A percentile compares a stretch with the other conserved stretches of the same genome.
These are phyloP conservation scores for Schizaphis graminum DNA, from an alignment of 2,888 invertebrate species.

Conservation along the genomic window DNA sequence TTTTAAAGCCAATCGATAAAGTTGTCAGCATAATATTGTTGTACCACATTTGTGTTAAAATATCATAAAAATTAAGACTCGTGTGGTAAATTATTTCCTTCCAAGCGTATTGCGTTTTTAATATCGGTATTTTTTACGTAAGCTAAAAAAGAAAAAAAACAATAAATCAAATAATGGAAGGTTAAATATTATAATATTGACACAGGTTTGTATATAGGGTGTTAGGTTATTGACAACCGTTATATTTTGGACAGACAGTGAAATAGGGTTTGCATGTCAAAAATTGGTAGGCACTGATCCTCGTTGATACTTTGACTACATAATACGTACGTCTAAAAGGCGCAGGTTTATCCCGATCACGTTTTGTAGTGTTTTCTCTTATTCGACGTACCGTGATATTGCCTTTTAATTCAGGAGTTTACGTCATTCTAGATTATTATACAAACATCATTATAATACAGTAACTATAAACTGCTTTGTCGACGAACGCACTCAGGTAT, in stretches of 20 bases:
- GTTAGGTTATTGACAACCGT: constrained; percentile 52
- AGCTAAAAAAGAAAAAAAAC: neutral
- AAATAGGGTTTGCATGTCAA: constrained; percentile 40
- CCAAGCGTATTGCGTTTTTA: neutral
- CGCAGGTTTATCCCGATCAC: constrained; percentile 33
- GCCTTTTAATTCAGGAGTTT: constrained; percentile 4
- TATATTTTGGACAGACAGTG: constrained; percentile 42
- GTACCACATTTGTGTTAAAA: neutral
- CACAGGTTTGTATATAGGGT: neutral
- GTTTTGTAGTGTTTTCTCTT: constrained; percentile 19
- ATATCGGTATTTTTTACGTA: neutral
- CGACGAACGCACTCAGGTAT: neutral
- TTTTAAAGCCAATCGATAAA: neutral
- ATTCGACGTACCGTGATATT: constrained; percentile 37
- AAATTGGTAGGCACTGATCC: constrained; percentile 32
- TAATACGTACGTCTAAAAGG: constrained; percentile 33
- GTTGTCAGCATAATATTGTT: neutral
- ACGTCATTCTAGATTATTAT: constrained; percentile 18
- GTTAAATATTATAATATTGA: constrained; percentile 25
- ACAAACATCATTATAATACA: constrained; percentile 9
- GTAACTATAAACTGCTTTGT: neutral
- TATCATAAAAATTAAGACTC: neutral
- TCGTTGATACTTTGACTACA: constrained; percentile 51
- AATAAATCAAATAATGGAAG: constrained; percentile 49
- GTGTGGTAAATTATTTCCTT: neutral